These are phyloP conservation scores for Eupithecia tripunctaria DNA, from an alignment of 2,888 invertebrate genomes.

Conservation along the genomic window DNA sequence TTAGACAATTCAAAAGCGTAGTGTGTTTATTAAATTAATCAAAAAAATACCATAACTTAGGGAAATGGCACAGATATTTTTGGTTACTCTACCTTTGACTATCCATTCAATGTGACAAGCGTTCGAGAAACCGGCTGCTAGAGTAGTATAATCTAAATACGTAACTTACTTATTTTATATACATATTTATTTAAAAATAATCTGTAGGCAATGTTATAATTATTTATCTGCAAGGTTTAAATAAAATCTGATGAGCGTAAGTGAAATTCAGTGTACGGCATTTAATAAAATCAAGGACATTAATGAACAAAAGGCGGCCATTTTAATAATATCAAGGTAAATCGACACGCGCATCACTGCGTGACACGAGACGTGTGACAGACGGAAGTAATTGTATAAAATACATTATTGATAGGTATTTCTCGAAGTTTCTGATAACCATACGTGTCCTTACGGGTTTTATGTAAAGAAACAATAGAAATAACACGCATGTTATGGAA, in stretches of 20 bases:
- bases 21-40: too few species aligned
- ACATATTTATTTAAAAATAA: too few species aligned
- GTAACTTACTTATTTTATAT: too few species aligned
- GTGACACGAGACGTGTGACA: constrained; percentile 11
- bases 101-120: too few species aligned
- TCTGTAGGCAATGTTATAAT: background rate
- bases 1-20: too few species aligned
- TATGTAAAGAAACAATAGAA: background rate
- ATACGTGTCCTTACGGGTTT: background rate
- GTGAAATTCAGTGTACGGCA: background rate
- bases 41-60: too few species aligned
- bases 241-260: background rate
- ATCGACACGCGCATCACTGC: background rate
- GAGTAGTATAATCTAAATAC: too few species aligned
- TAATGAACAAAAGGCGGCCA: background rate
- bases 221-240: background rate
- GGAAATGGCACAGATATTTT: too few species aligned
- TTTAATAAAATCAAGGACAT: background rate
- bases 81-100: too few species aligned
- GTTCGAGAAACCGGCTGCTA: too few species aligned
- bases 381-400: constrained; percentile 4
- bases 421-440: background rate
- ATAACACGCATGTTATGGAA: background rate
- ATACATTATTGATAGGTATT: background rate
- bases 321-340: background rate